A percentile compares a stretch with the other conserved stretches of the same genome.
phyloP scores from a whole-genome alignment of 2,888 invertebrate genomes.

The Acleris cristana region DNA sequence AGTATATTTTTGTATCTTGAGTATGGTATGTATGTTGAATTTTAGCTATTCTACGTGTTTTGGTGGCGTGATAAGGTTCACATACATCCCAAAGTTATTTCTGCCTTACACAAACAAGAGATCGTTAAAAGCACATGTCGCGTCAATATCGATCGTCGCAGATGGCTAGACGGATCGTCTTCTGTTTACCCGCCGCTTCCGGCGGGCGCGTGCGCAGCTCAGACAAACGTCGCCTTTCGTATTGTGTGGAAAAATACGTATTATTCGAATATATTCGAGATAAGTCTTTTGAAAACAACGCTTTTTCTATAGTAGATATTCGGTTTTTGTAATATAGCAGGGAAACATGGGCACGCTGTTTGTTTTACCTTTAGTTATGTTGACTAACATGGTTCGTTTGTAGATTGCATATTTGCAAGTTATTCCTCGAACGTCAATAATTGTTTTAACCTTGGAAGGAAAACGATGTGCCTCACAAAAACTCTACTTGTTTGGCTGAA shows the following conservation, averaged over 20 bases:
- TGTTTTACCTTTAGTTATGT: too few relatives aligned
- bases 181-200: conserved; percentile 67
- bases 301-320: too few relatives aligned
- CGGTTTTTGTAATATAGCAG: too few relatives aligned
- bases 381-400: too few relatives aligned
- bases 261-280: conserved; percentile 2
- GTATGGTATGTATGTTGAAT: too few relatives aligned
- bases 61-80: too few relatives aligned
- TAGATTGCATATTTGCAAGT: too few relatives aligned
- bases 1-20: neutral
- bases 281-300: too few relatives aligned
- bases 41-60: neutral
- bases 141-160: conserved; percentile 54
- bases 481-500: conserved; percentile 24
- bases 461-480: neutral
- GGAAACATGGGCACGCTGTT: too few relatives aligned
- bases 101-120: conserved; percentile 27
- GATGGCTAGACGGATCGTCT: conserved; percentile 62
- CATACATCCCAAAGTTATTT: conserved; percentile 16
- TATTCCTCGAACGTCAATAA: neutral
- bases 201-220: conserved; percentile 41
- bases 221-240: conserved; percentile 20
- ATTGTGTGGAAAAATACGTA: conserved; percentile 43
- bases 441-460: conserved; percentile 1
- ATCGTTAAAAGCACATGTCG: conserved; percentile 39